Evolutionary conservation across 2,113 vertebrate species (phyloP), one percentile per base, ranked within the genome.

Genomic region (Hyaena hyaena): DNA sequence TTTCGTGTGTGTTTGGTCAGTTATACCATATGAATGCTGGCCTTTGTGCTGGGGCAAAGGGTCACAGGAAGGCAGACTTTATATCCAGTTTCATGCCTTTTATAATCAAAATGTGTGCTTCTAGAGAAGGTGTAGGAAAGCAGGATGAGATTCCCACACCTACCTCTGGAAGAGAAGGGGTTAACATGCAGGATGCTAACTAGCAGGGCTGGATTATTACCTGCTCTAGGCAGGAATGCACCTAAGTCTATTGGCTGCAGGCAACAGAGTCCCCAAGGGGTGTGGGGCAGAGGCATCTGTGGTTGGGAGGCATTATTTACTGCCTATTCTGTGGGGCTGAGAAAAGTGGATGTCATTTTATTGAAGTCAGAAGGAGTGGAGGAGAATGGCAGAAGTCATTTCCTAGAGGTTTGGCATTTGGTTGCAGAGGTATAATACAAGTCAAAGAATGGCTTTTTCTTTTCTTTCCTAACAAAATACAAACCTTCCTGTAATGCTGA

Each of bases 171-270:
- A 71, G 21, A 80, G 83, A 95, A 90, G 79, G 95, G 86, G 97
- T 98, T 98, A 97, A 96, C 10, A 74, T 71, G 35, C 45, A 95
- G 11, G 77, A 90, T 95, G 90, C 81, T 98, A 97, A 97, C 83
- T 95, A 90, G 26, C 90, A 81, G 39, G 80, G 33, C 31, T 90
- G 63, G 96, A 88, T 96, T 97, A 89, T 77, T 79, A 97, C 96
- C 97, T 93, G 96, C 97, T 97, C 85, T 92, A 97, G 97, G 96
- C 96, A 96, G 97, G 77, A 97, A 95, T 55, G 65, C 39, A 97
- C 97, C 97, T 94, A 69, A 69, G 14, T 90, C 71, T 95, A 53
- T 45, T 97, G 97, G 95, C 94, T 98, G 92, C 92, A 96, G 97
- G 97, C 98, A 84, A 96, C 73, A 81, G 45, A 88, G 82, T 95